Conservation (phyloP, 2,888 invertebrate species). For the Dryobota labecula region DNA sequence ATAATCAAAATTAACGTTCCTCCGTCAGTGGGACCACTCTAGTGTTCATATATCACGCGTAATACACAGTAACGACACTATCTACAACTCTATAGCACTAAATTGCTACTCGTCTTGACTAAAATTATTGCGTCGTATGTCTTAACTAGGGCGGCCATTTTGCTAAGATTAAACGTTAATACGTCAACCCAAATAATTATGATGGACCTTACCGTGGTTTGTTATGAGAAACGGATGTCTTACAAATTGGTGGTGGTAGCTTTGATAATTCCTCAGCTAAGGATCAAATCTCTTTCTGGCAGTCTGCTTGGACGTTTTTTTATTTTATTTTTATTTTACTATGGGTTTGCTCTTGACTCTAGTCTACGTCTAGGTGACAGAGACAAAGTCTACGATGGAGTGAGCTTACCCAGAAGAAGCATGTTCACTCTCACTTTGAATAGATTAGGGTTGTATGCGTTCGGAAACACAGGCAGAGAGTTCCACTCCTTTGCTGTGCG, state of each 20-base stretch:
- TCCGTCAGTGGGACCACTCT: slow-evolving; percentile 50
- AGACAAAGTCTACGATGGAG: no score
- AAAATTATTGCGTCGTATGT: slow-evolving; percentile 73
- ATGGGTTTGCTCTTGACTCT: no score
- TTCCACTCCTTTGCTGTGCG: no score
- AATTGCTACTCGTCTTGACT: slow-evolving; percentile 66
- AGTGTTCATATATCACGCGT: slow-evolving; percentile 64
- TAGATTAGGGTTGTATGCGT: no score
- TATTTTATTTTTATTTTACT: no score
- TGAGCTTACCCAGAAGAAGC: no score
- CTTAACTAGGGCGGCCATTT: slow-evolving; percentile 57
- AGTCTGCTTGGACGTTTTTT: background rate
- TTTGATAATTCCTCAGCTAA: background rate
- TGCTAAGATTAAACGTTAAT: slow-evolving; percentile 54
- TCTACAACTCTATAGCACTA: slow-evolving; percentile 54
- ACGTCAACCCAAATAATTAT: slow-evolving; percentile 39
- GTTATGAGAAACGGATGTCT: slow-evolving; percentile 6
- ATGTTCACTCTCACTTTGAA: no score
- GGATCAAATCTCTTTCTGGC: background rate
- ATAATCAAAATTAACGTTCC: slow-evolving; percentile 59
- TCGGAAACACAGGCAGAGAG: no score
- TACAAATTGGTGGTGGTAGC: slow-evolving; percentile 7
- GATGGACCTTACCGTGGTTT: slow-evolving; percentile 15
- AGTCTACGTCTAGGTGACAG: no score
- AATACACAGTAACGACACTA: slow-evolving; percentile 71